A percentile compares a stretch with the other conserved stretches of the same genome.
Evolutionary conservation across 2,888 invertebrate species (phyloP).

Genomic region (Aleiodes testaceus): DNA sequence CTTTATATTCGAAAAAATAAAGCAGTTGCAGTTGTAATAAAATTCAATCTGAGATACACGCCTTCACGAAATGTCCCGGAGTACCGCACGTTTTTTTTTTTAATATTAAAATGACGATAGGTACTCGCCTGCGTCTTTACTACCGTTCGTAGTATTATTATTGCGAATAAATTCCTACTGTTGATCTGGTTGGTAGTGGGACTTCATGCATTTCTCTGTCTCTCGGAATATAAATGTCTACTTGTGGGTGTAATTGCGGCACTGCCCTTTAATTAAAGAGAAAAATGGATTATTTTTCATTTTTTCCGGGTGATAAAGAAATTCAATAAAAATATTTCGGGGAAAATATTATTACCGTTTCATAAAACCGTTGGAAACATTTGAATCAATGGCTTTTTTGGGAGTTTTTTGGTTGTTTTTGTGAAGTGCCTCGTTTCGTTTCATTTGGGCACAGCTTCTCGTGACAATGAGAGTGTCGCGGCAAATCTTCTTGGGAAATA

Average conservation of each 20-base stretch:
- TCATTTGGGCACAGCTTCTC: constrained; percentile 6
- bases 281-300: neutral
- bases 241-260: constrained; percentile 8
- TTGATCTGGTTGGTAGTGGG: constrained; percentile 23
- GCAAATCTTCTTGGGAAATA: constrained; percentile 46
- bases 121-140: constrained; percentile 58
- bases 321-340: neutral
- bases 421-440: constrained; percentile 21
- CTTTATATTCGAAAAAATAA: constrained; percentile 9
- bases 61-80: neutral
- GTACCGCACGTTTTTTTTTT: no score
- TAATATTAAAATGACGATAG: no score
- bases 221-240: neutral
- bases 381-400: no score
- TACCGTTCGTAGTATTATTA: constrained; percentile 67
- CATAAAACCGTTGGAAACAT: constrained; percentile 4
- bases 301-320: neutral
- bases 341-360: constrained; percentile 21
- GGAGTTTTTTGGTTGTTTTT: constrained; percentile 30
- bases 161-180: constrained; percentile 67
- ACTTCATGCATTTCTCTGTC: neutral
- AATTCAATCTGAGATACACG: constrained; percentile 27
- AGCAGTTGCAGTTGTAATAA: constrained; percentile 22
- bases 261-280: neutral
- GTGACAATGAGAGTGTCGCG: constrained; percentile 16